phyloP scores from a whole-genome alignment of 64 coral and sea anemone species.

The Porites lutea region DNA sequence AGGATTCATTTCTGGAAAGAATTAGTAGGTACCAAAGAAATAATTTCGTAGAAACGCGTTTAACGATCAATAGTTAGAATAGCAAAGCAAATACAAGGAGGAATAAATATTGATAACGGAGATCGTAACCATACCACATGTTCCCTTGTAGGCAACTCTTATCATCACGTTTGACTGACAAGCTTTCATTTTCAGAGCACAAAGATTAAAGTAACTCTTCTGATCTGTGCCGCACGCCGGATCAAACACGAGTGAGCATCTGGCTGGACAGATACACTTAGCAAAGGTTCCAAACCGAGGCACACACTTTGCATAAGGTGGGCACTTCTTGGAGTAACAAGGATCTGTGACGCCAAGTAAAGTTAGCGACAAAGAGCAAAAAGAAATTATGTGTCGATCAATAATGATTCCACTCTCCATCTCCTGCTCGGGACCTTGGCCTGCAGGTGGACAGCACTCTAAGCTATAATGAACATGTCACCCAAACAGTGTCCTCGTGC shows the following conservation, averaged over 20 bases:
- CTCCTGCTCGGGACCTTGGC: too few relatives aligned
- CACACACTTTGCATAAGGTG: slow-evolving; percentile 70
- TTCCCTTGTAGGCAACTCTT: slow-evolving; percentile 56
- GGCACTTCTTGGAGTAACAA: slow-evolving; percentile 76
- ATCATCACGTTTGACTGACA: slow-evolving; percentile 75
- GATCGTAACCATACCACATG: slow-evolving; percentile 60
- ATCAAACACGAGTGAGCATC: slow-evolving; percentile 50
- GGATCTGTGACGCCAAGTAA: slow-evolving; percentile 41
- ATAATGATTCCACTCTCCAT: too few relatives aligned
- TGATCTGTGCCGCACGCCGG: slow-evolving; percentile 75
- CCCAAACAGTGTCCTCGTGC: too few relatives aligned
- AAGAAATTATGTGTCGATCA: neutral
- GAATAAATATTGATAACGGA: neutral
- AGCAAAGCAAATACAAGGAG: neutral
- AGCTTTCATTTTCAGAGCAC: slow-evolving; percentile 51
- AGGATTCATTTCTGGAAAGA: too few relatives aligned
- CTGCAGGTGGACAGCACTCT: too few relatives aligned
- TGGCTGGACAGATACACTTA: slow-evolving; percentile 72
- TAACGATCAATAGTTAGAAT: neutral
- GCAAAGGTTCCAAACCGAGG: slow-evolving; percentile 58
- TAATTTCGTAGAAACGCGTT: neutral
- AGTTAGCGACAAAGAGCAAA: neutral
- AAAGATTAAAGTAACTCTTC: slow-evolving; percentile 74
- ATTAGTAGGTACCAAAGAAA: too few relatives aligned
- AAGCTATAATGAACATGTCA: too few relatives aligned